Evolutionary conservation across 2,888 invertebrate genomes (phyloP), one percentile per base, ranked within the genome.

Genomic region (Xestobium rufovillosum): DNA sequence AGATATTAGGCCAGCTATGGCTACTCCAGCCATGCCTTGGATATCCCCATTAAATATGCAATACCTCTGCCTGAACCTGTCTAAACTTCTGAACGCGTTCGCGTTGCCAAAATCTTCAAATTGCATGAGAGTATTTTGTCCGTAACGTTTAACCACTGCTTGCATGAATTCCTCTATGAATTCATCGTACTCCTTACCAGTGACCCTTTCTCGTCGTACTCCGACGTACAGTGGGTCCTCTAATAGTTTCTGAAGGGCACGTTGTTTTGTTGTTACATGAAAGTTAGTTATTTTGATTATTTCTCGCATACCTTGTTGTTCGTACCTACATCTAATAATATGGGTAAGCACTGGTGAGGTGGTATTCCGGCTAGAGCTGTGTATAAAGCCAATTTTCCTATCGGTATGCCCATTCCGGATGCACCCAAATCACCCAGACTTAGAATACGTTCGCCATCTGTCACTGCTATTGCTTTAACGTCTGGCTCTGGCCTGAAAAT

Each of bases 31-130:
- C 3, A 47, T 49, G 9, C 60, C 60, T 42, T 98, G 96, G 60
- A 98, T 98, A 64, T 98, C 98, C 64, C 99, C 98, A 69, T 99
- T 98, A 69, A 98, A 98, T 9, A 92, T 94, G 67, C 96, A 97
- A 67, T 87, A 84, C 56, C 76, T 63, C 53, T 87, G 71, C 26
- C 91, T 78, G 68, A 97, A 98, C 63, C 87, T 89, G 53, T 79
- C 83, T 45, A 96, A 70, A 37, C 96, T 71, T 15, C 86, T 8
- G 73, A 97, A 98, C 3, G 98, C 98, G 67, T 98, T 98, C 6
- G 84, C 77, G 61, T 98, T 99, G 36, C 84, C 98, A 65, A 98
- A 98, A 71, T 98, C 98, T 71, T 99, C 98, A 69, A 97, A 98
- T 72, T 88, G 78, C 31, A 91, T 87, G 41, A 91, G 75, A 36